These are phyloP conservation scores for Drosophila algonquin DNA, from an alignment of 2,888 invertebrate genomes.

Conservation along the genomic window DNA sequence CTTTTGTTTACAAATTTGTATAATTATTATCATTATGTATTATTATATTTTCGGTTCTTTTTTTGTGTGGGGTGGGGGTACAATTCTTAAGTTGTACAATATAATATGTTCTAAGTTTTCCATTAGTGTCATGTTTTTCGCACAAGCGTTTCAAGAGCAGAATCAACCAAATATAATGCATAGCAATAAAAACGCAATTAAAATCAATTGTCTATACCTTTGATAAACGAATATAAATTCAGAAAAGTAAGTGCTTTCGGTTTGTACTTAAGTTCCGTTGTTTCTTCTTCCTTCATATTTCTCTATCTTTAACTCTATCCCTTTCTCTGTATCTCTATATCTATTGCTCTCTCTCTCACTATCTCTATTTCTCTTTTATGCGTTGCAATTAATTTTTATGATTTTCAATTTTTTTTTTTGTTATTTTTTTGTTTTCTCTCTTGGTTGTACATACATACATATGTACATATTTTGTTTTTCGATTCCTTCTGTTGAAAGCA, in stretches of 20 bases:
- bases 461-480: conserved; percentile 24
- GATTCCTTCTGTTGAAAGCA: conserved; percentile 35
- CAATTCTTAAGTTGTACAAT: conserved; percentile 12
- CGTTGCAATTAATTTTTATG: conserved; percentile 62
- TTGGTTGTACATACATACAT: conserved; percentile 24
- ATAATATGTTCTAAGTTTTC: conserved; percentile 47
- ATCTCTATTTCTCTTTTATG: conserved; percentile 44
- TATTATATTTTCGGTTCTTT: conserved; percentile 38
- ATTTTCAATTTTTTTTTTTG: conserved; percentile 30
- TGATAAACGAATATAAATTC: conserved; percentile 54
- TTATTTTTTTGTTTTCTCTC: conserved; percentile 31
- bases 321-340: conserved; percentile 18
- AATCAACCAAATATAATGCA: conserved; percentile 42
- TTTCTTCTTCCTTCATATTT: conserved; percentile 34
- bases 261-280: conserved; percentile 66
- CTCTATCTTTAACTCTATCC: conserved; percentile 39
- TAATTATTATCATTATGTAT: conserved; percentile 13
- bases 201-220: conserved; percentile 50
- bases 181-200: conserved; percentile 41
- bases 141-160: conserved; percentile 48
- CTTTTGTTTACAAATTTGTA: conserved; percentile 23
- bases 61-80: conserved; percentile 9
- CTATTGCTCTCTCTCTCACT: conserved; percentile 25
- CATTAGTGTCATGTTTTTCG: conserved; percentile 57
- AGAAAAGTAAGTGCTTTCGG: conserved; percentile 71